A percentile compares a stretch with the other conserved stretches of the same genome.
Conservation (phyloP, 2,888 invertebrate species). For the Monochamus alternatus region DNA sequence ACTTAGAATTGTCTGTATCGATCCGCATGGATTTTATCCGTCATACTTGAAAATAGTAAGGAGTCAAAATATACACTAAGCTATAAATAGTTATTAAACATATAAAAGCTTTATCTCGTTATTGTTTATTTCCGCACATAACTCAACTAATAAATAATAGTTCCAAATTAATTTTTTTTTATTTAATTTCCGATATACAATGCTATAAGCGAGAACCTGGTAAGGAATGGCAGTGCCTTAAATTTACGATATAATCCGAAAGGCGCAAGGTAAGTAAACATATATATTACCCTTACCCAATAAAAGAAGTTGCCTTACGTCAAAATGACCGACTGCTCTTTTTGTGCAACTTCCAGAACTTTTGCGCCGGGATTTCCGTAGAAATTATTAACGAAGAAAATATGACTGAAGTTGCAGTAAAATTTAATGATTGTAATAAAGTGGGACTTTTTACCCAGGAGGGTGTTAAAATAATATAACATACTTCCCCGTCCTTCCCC, state of each 20-base stretch:
- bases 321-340: conserved; percentile 39
- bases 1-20: no score
- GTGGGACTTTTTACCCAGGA: conserved; percentile 55
- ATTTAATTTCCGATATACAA: background rate
- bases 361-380: conserved; percentile 41
- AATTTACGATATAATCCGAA: conserved; percentile 1
- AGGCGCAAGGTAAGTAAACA: conserved; percentile 2
- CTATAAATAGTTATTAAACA: no score
- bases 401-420: conserved; percentile 51
- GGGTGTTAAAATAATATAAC: conserved; percentile 60
- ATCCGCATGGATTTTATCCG: no score
- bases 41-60: no score
- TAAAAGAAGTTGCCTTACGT: conserved; percentile 9
- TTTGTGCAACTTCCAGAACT: conserved; percentile 38
- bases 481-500: conserved; percentile 44
- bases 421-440: conserved; percentile 62
- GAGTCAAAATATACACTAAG: no score
- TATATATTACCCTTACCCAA: background rate
- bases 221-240: background rate
- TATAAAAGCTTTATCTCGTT: no score
- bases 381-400: conserved; percentile 49
- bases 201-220: background rate
- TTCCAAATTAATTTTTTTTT: background rate
- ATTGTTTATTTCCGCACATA: no score
- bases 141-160: no score